A percentile compares a stretch with the other conserved stretches of the same genome.
These are phyloP conservation scores for Diadumene lineata DNA, from an alignment of 92 coral and sea anemone species.

Conservation along the genomic window DNA sequence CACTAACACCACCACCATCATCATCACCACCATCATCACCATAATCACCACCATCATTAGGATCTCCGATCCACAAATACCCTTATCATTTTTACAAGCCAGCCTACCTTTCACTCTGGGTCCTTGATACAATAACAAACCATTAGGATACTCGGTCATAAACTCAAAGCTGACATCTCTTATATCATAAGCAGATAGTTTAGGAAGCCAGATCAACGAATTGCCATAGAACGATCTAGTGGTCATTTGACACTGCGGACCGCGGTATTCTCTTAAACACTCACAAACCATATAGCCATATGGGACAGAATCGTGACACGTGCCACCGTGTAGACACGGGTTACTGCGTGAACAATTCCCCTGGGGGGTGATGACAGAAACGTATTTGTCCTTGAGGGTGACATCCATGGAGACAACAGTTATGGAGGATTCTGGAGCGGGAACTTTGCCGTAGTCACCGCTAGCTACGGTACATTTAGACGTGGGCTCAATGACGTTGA, in stretches of 20 bases:
- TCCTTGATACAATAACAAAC: slow-evolving; percentile 80
- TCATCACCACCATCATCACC: background rate
- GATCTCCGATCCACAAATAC: background rate
- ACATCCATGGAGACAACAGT: slow-evolving; percentile 84
- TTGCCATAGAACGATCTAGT: slow-evolving; percentile 69
- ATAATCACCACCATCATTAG: background rate
- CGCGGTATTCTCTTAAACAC: slow-evolving; percentile 65
- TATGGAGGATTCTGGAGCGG: slow-evolving; percentile 59
- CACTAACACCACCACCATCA: background rate
- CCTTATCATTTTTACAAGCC: background rate
- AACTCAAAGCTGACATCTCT: slow-evolving; percentile 64
- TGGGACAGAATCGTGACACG: slow-evolving; percentile 77
- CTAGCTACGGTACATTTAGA: slow-evolving; percentile 78
- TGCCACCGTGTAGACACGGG: slow-evolving; percentile 80
- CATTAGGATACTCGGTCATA: slow-evolving; percentile 59
- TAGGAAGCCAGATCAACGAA: slow-evolving; percentile 66
- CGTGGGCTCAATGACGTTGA: slow-evolving; percentile 63
- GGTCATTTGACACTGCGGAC: slow-evolving; percentile 73
- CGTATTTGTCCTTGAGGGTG: slow-evolving; percentile 54
- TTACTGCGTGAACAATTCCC: slow-evolving; percentile 38
- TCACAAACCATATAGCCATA: slow-evolving; percentile 65
- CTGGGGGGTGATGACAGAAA: slow-evolving; percentile 47
- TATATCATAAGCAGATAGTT: slow-evolving; percentile 63
- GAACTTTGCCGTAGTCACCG: slow-evolving; percentile 84
- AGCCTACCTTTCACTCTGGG: slow-evolving; percentile 51